These are phyloP conservation scores for Antennarius maculatus DNA, from an alignment of 2,797 vertebrate species.

Conservation along the genomic window DNA sequence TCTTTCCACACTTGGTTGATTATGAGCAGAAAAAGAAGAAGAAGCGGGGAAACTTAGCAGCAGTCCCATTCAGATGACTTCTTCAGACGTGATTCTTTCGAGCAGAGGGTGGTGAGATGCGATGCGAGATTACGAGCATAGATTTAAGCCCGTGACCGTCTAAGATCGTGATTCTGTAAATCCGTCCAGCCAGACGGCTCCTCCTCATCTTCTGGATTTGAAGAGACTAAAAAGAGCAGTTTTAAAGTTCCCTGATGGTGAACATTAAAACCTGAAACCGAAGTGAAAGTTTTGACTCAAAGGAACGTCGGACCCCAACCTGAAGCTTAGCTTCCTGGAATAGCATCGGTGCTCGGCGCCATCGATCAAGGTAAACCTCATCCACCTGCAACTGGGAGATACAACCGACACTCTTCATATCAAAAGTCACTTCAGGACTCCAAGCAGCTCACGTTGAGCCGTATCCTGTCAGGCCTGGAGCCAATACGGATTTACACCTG, in stretches of 20 bases:
- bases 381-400: slow-evolving; percentile 74
- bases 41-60: not conserved
- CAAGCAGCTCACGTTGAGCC: slow-evolving; percentile 64
- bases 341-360: slow-evolving; percentile 55
- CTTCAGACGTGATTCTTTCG: slow-evolving; percentile 9
- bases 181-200: not conserved
- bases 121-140: slow-evolving; percentile 13
- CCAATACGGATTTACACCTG: slow-evolving; percentile 76
- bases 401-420: slow-evolving; percentile 70
- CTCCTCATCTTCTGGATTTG: slow-evolving; percentile 23
- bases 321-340: slow-evolving; percentile 50
- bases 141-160: slow-evolving; percentile 30
- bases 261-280: slow-evolving; percentile 64
- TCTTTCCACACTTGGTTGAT: not conserved
- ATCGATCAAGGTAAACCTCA: slow-evolving; percentile 66
- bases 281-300: slow-evolving; percentile 71
- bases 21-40: not conserved
- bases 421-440: slow-evolving; percentile 68
- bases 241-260: slow-evolving; percentile 39
- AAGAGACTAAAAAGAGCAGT: slow-evolving; percentile 24
- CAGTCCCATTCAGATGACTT: slow-evolving; percentile 8
- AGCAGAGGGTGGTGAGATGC: slow-evolving; percentile 13
- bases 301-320: slow-evolving; percentile 46
- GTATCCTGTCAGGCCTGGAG: slow-evolving; percentile 67
- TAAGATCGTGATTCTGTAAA: slow-evolving; percentile 28